A percentile compares a stretch with the other conserved stretches of the same genome.
These are phyloP conservation scores for Bilobella aurantiaca DNA, from an alignment of 1,140 invertebrate species.

Conservation along the genomic window DNA sequence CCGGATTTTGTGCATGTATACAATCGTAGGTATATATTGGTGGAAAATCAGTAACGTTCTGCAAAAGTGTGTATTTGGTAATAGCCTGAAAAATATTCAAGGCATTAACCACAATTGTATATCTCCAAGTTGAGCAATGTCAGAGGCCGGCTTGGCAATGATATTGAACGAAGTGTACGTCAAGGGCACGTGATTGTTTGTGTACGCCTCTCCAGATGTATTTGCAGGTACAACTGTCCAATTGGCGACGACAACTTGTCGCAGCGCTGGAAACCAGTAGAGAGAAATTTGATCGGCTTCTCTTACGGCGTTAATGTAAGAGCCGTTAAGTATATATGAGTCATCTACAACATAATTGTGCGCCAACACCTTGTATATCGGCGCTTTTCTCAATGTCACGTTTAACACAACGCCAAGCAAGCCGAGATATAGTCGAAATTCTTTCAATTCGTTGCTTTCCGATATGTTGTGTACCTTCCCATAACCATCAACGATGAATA, in stretches of 20 bases:
- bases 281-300: background rate
- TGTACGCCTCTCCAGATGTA: conserved; percentile 9
- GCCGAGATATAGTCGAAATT: conserved; percentile 20
- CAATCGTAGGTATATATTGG: conserved; percentile 17
- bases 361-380: conserved; percentile 9
- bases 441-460: conserved; percentile 8
- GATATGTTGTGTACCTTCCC: background rate
- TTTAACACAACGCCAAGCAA: conserved; percentile 17
- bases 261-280: background rate
- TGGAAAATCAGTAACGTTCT: background rate
- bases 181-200: conserved; percentile 10
- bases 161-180: background rate
- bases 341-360: conserved; percentile 10
- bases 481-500: conserved; percentile 12
- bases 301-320: background rate
- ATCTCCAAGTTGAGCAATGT: background rate
- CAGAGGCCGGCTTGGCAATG: background rate
- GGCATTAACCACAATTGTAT: background rate
- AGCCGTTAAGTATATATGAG: background rate
- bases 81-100: background rate
- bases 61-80: background rate
- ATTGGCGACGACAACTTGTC: conserved; percentile 6
- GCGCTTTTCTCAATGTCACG: conserved; percentile 17
- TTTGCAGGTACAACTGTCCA: conserved; percentile 5
- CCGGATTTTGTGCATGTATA: conserved; percentile 10